These are phyloP conservation scores for Cantharis nigra DNA, from an alignment of 2,888 invertebrate species.

Conservation along the genomic window DNA sequence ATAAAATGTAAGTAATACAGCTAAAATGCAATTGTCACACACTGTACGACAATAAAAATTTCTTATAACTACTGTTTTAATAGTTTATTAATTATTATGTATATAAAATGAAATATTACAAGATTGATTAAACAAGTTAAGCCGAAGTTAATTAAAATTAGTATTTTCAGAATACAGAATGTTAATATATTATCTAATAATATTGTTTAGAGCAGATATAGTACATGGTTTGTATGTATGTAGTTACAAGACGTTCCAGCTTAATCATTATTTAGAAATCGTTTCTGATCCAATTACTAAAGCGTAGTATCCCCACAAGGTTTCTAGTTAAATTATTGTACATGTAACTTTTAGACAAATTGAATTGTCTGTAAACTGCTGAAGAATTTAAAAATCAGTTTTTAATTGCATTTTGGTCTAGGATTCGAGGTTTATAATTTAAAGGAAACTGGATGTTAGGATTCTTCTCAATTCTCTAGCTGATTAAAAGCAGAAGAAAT, in stretches of 20 bases:
- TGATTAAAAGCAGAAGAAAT: too few species aligned
- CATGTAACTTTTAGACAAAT: not conserved
- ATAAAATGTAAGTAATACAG: too few species aligned
- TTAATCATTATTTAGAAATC: not conserved
- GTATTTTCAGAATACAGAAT: not conserved
- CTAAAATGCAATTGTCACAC: too few species aligned
- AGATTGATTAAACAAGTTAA: not conserved
- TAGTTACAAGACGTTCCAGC: not conserved
- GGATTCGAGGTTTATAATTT: not conserved
- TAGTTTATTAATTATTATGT: not conserved
- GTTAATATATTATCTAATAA: not conserved
- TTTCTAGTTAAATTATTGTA: not conserved
- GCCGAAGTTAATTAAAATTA: not conserved
- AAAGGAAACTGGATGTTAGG: not conserved
- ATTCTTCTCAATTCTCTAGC: not conserved
- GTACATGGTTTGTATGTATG: too few species aligned
- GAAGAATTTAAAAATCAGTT: not conserved
- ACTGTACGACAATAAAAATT: too few species aligned
- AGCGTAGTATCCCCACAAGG: not conserved
- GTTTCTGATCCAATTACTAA: not conserved
- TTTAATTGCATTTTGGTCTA: not conserved
- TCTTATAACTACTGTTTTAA: too few species aligned
- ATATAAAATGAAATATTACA: not conserved
- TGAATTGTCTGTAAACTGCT: not conserved
- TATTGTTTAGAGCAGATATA: not conserved